Conservation (phyloP, 2,113 vertebrate species). For the Zonotrichia leucophrys region DNA sequence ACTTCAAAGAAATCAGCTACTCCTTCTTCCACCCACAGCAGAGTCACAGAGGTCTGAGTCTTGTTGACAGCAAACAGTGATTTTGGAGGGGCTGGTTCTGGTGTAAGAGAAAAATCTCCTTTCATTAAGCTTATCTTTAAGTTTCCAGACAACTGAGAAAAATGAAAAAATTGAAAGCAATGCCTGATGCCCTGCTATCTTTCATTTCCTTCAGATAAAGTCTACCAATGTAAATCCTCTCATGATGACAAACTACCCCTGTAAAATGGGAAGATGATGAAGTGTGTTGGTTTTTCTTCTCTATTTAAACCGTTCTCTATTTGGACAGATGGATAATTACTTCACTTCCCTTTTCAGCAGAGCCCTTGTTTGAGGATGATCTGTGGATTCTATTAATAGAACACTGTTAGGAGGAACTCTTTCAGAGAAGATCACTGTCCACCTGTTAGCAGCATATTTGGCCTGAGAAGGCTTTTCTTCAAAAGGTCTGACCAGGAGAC, state of each 20-base stretch:
- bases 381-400: conserved; percentile 50
- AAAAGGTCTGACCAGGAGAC: background rate
- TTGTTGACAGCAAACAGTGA: conserved; percentile 90
- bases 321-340: conserved; percentile 24
- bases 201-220: conserved; percentile 10
- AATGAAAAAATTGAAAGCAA: background rate
- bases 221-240: background rate
- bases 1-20: conserved; percentile 92
- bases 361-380: background rate
- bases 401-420: background rate
- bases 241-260: background rate
- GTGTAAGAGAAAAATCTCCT: background rate
- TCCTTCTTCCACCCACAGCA: conserved; percentile 94
- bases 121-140: background rate
- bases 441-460: background rate
- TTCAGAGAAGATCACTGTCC: background rate
- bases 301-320: conserved; percentile 52
- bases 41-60: conserved; percentile 87
- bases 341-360: conserved; percentile 69
- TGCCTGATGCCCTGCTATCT: background rate
- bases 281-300: background rate
- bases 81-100: conserved; percentile 91
- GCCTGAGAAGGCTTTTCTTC: background rate
- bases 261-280: conserved; percentile 19
- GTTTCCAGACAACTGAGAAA: background rate